Evolutionary conservation across 1,140 invertebrate genomes (phyloP), one percentile per base, ranked within the genome.

Genomic region (Tribolium madens): DNA sequence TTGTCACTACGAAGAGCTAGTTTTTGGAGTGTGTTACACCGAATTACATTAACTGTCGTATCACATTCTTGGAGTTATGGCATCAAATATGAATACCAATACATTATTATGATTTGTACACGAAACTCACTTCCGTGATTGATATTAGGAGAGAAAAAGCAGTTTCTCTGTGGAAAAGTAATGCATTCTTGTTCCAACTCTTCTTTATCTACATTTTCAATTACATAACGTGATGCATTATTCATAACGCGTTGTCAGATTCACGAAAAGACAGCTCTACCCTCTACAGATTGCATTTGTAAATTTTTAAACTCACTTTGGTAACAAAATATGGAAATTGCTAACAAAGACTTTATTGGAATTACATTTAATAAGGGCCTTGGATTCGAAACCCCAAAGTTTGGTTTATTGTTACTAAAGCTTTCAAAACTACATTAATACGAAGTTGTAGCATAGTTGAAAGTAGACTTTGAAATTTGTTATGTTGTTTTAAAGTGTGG

Each of bases 221-320:
- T 74, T 74, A 74, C 50, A 74, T 74, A 74, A 74, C 50, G 50
- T 74, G 50, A 74, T 74, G 50, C 72, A 74, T 74, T 74, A 74
- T 74, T 74, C 72, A 74, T 74, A 57, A 10, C 53, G 33, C 72
- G 72, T 74, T 57, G 71, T 57, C 31, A 53, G 72, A 74, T 74
- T 57, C 72, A 17, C 50, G 36, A 74, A 74, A 74, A 50, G 72
- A 74, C 72, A 74, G 50, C 50, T 33, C 72, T 57, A 47, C 72
- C 72, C 72, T 74, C 53, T 57, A 60, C 52, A 57, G 50, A 50
- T 74, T 74, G 72, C 26, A 60, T 57, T 74, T 57, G 72, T 74
- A 57, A 57, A 74, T 57, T 74, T 74, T 60, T 60, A 53, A 74
- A 74, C 69, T 71, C 42, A 71, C 42, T 71, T 71, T 64, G 47